Conservation (phyloP, 2,888 invertebrate genomes). For the Metacarcinus magister region DNA sequence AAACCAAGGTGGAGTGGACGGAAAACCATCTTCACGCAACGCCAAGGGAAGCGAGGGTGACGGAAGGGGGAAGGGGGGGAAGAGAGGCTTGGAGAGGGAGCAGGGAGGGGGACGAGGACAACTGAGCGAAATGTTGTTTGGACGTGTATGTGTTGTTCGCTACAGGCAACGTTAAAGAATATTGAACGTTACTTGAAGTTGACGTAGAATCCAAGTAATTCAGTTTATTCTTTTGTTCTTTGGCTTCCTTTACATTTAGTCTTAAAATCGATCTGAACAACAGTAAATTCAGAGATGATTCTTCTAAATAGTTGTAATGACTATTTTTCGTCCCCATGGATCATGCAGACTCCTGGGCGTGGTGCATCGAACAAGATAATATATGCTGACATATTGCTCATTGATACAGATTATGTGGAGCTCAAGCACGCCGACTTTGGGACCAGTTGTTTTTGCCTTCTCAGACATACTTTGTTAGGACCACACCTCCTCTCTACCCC, state of each 20-base stretch:
- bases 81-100: neutral
- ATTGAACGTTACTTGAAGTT: neutral
- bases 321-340: neutral
- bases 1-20: constrained; percentile 49
- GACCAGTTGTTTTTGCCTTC: neutral
- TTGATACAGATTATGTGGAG: constrained; percentile 26
- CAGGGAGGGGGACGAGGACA: neutral
- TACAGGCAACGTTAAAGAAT: neutral
- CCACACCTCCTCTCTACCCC: neutral
- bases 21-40: constrained; percentile 30
- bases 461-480: too few relatives aligned
- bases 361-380: neutral
- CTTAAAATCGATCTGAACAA: neutral
- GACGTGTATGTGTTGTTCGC: neutral
- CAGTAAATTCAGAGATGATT: neutral
- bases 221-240: neutral
- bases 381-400: neutral
- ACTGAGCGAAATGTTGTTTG: neutral
- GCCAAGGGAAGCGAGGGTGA: neutral
- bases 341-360: neutral
- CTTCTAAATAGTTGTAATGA: constrained; percentile 14
- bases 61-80: neutral
- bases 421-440: constrained; percentile 10
- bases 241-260: neutral
- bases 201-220: neutral